These are phyloP conservation scores for Iselma pallidipennis DNA, from an alignment of 2,888 invertebrate genomes.

Conservation along the genomic window DNA sequence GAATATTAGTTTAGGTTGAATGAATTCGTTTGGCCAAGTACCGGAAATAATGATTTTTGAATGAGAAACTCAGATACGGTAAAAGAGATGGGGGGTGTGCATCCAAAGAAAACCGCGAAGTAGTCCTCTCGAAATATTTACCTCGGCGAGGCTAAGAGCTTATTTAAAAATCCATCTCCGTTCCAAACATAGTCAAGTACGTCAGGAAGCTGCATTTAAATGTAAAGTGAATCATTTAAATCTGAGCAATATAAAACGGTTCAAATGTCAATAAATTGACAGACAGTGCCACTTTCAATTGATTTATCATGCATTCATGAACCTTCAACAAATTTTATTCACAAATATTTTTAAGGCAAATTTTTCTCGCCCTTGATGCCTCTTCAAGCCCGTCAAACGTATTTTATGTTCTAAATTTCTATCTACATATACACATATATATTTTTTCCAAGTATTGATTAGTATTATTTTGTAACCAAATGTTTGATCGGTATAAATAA, in stretches of 20 bases:
- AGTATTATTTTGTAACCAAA: too few species aligned
- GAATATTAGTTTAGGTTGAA: slow-evolving; percentile 14
- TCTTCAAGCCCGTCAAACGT: too few species aligned
- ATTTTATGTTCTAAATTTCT: neutral
- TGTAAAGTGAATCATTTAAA: slow-evolving; percentile 52
- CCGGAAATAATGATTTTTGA: slow-evolving; percentile 28
- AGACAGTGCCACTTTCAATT: slow-evolving; percentile 38
- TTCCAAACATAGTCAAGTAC: slow-evolving; percentile 46
- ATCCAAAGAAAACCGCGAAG: slow-evolving; percentile 35
- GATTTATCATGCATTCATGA: slow-evolving; percentile 40
- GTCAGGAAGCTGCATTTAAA: slow-evolving; percentile 51
- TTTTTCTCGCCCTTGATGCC: too few species aligned
- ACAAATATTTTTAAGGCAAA: slow-evolving; percentile 18
- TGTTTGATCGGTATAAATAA: too few species aligned
- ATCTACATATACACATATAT: too few species aligned
- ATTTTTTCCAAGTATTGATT: too few species aligned
- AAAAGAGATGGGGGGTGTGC: neutral
- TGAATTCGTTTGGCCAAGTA: slow-evolving; percentile 15
- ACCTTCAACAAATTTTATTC: slow-evolving; percentile 25
- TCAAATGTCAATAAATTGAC: slow-evolving; percentile 40
- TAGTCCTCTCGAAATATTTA: slow-evolving; percentile 44
- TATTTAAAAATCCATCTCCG: slow-evolving; percentile 55
- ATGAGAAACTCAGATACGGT: slow-evolving; percentile 7
- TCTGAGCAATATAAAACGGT: slow-evolving; percentile 50
- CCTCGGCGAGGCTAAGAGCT: slow-evolving; percentile 44